Percentiles rank a stretch among this genome's conserved stretches.
These are phyloP conservation scores for Cyphomyrus discorhynchus DNA, from an alignment of 2,113 vertebrate genomes.

Conservation along the genomic window DNA sequence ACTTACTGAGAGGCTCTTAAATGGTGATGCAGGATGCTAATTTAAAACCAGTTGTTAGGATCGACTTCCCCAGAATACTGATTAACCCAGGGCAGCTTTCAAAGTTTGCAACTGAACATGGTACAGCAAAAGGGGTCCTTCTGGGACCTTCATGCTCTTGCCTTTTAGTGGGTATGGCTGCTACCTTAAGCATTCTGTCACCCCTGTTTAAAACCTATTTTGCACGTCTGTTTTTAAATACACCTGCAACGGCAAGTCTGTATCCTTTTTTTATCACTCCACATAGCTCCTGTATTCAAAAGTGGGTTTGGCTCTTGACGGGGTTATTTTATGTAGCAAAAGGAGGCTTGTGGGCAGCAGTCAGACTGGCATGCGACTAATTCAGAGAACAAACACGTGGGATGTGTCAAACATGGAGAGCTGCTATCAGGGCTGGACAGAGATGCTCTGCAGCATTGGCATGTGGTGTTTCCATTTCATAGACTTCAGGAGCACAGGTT, in stretches of 20 bases:
- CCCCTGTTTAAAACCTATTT: not conserved
- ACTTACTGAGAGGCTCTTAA: not conserved
- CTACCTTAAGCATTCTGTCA: not conserved
- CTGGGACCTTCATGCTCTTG: not conserved
- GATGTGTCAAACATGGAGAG: slow-evolving; percentile 54
- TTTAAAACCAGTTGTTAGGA: not conserved
- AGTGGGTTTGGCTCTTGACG: slow-evolving; percentile 18
- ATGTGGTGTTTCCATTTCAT: slow-evolving; percentile 42
- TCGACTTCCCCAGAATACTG: not conserved
- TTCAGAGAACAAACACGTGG: slow-evolving; percentile 54
- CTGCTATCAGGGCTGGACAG: slow-evolving; percentile 25
- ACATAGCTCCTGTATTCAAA: not conserved
- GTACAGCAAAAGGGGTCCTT: not conserved
- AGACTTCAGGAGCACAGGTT: not conserved
- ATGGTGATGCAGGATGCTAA: not conserved
- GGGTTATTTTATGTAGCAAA: slow-evolving; percentile 57
- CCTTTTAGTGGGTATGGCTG: not conserved
- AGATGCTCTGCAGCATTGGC: slow-evolving; percentile 35
- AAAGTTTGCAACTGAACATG: not conserved
- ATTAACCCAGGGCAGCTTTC: not conserved
- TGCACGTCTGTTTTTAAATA: not conserved
- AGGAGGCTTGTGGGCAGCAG: slow-evolving; percentile 47
- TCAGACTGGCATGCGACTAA: slow-evolving; percentile 49
- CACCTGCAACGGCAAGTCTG: not conserved
- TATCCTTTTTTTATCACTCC: not conserved